Base-by-base conservation (phyloP, 2,797 vertebrate species). In the Cryptoblepharus egeriae region DNA sequence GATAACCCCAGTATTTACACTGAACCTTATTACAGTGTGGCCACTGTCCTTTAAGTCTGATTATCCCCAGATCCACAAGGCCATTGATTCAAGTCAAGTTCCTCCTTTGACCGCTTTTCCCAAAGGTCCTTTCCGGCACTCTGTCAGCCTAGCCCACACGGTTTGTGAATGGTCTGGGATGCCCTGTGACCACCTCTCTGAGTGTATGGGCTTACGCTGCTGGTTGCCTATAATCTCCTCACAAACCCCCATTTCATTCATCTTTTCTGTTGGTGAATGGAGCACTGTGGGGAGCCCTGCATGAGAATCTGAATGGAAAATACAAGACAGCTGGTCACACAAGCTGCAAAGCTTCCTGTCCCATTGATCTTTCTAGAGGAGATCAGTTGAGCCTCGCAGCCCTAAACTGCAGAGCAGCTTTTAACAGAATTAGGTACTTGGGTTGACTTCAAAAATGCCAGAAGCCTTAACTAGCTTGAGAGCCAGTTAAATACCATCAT, bases 191-290 rank as follows among this genome's bases (percentile, higher is more conserved):
- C 30, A 45, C 52, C 64, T 32, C n/a, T 26, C 65, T 11, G 22
- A 30, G 20, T 16, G 6, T 12, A 52, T 55, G 28, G 72, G 18
- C 64, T 28, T 61, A 12, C 8, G 32, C 24, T 20, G 35, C 70
- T 30, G 4, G 55, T 30, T 28, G 45, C 11, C 45, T 49, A 16
- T 74, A 58, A 70, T 85, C 78, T 32, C 28, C 57, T 70, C 32
- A 1, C 32, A 52, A 28, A 32, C 39, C 72, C 55, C 16, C 45
- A 28, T 20, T 78, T 70, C 83, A 85, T 85, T 85, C 83, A 85
- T 79, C 30, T 75, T 84, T 79, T 80, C 49, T 70, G 65, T 10
- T 26, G 26, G 61, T 26, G 13, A n/a, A 61, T 42, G 61, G 45
- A 32, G 5, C 16, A 63, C 8, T 39, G 11, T 57, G 26, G 5